Conservation (phyloP, 2,797 vertebrate species). For the Trematocara caparti region DNA sequence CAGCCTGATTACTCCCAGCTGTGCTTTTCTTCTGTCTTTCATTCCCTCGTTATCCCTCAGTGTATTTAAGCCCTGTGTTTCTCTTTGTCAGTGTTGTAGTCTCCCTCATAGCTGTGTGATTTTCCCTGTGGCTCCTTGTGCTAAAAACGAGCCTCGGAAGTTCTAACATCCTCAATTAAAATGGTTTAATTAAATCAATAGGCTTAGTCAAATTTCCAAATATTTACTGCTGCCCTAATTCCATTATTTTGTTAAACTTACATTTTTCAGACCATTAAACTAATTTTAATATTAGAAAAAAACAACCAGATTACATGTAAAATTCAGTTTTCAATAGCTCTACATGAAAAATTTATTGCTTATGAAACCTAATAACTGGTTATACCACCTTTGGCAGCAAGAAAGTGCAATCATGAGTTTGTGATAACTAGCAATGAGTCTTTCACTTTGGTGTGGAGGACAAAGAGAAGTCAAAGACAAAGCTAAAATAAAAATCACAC, state of each 20-base stretch:
- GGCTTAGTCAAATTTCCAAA: background rate
- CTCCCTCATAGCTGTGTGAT: background rate
- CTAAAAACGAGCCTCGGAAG: background rate
- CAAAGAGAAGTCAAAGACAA: background rate
- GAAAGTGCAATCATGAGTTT: background rate
- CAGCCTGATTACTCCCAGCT: no score
- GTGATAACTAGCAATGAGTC: background rate
- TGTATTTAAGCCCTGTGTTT: no score
- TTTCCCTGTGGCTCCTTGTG: no score
- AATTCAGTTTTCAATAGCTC: background rate
- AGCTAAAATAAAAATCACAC: background rate
- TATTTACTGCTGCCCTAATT: background rate
- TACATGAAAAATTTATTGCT: fast-evolving
- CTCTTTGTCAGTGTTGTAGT: fast-evolving
- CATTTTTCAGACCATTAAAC: background rate
- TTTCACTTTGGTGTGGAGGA: background rate
- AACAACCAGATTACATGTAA: background rate
- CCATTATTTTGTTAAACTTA: background rate
- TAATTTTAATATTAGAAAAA: background rate
- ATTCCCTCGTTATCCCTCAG: background rate
- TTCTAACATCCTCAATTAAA: background rate
- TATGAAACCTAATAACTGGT: background rate
- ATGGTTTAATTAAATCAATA: background rate
- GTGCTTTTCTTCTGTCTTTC: background rate
- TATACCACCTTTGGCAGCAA: background rate